Base-by-base conservation (phyloP, 1,140 invertebrate genomes). In the Latrodectus geometricus region DNA sequence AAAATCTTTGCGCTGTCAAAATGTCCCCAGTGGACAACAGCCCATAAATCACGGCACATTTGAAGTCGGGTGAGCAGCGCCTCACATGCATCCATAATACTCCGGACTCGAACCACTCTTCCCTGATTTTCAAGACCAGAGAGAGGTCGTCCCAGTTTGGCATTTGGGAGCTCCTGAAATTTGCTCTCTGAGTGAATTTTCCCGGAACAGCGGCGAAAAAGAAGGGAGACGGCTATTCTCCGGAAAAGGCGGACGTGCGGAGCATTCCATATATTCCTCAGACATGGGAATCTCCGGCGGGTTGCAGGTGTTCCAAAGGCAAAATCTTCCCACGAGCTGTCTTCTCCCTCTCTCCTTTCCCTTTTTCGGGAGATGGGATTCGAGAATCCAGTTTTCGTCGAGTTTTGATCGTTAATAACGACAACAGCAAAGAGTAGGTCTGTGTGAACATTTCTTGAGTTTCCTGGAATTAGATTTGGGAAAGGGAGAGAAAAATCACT, bases 331-430 rank as follows among this genome's bases (percentile, higher is more conserved):
- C 54, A 61, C 54, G 54, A 17, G 54, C 17, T 61, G 54, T 61
- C 54, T 61, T 17, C 17, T 17, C 54, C 17, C 17, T 17, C 54
- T 17, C 54, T 11, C 35, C 5, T 35, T 17, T 61, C 54, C 54
- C 54, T 2, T 61, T 61, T 61, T 61, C 54, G 54, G 54, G 54
- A 61, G 54, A 61, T 61, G 54, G 17, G 54, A 61, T 61, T 61
- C 54, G 54, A 61, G 17, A 61, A 61, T 61, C 54, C 54, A 61
- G 54, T 61, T 61, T 61, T 61, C 54, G 54, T 61, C 54, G 54
- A 61, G 54, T 61, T 61, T 61, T 61, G 54, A 61, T 61, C 54
- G 54, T 61, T 61, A 61, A 61, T 61, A 61, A 61, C 54, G 54
- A 61, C 54, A 61, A 61, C 54, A 61, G 54, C 54, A 17, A 61